phyloP scores from a whole-genome alignment of 2,797 vertebrate genomes.

The Acanthurus leucopareius region DNA sequence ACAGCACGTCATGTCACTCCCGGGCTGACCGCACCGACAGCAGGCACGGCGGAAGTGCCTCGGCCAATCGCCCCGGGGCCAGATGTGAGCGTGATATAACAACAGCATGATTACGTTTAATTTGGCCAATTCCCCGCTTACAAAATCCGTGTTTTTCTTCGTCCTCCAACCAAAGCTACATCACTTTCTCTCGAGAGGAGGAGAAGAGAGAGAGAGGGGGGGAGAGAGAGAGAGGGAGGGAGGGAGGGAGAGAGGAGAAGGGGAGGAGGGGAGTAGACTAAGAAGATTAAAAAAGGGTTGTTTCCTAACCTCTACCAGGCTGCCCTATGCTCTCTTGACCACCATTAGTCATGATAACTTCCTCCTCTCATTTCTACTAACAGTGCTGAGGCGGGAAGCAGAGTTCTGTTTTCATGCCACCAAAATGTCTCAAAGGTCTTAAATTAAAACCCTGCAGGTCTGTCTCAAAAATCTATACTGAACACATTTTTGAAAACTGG shows the following conservation, averaged over 20 bases:
- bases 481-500: background rate
- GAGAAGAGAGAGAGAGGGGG: conserved; percentile 10
- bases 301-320: conserved; percentile 50
- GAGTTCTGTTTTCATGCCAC: background rate
- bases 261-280: background rate
- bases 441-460: background rate
- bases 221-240: background rate
- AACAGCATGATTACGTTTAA: conserved; percentile 71
- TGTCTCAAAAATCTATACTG: background rate
- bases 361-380: conserved; percentile 17
- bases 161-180: conserved; percentile 59
- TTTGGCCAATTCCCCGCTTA: conserved; percentile 74
- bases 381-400: background rate
- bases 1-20: conserved; percentile 28
- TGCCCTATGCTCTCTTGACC: conserved; percentile 58
- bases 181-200: conserved; percentile 22
- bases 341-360: conserved; percentile 25
- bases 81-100: conserved; percentile 81
- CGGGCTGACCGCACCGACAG: conserved; percentile 47
- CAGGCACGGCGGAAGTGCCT: conserved; percentile 48
- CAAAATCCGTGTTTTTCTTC: conserved; percentile 58
- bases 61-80: conserved; percentile 65
- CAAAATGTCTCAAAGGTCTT: background rate
- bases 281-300: conserved; percentile 46
- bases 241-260: conserved; percentile 16